A percentile compares a stretch with the other conserved stretches of the same genome.
phyloP scores from a whole-genome alignment of 1,140 invertebrate genomes.

The Bombyx mandarina region DNA sequence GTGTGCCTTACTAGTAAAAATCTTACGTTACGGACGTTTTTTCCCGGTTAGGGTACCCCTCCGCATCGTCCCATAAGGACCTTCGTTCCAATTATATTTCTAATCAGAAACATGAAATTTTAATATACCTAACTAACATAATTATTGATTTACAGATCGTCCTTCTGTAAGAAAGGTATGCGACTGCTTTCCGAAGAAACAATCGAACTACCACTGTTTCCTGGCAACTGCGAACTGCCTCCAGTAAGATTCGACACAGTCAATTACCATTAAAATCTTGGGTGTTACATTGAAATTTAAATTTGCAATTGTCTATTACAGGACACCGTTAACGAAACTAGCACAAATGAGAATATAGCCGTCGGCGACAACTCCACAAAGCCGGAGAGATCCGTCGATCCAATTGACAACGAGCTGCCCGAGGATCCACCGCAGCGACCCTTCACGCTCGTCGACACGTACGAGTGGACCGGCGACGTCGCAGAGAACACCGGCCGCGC shows the following conservation, averaged over 20 bases:
- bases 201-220: conserved; percentile 79
- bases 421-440: conserved; percentile 43
- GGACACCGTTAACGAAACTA: conserved; percentile 29
- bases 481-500: conserved; percentile 72
- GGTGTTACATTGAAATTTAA: too few relatives aligned
- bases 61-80: too few relatives aligned
- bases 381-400: conserved; percentile 23
- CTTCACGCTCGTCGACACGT: conserved; percentile 53
- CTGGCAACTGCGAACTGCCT: conserved; percentile 80
- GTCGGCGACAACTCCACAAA: conserved; percentile 33
- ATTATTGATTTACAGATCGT: conserved; percentile 70
- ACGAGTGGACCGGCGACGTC: conserved; percentile 59
- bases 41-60: too few relatives aligned
- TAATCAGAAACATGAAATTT: too few relatives aligned
- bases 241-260: conserved; percentile 21
- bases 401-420: conserved; percentile 51
- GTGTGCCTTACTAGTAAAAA: too few relatives aligned
- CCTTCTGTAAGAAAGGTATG: conserved; percentile 83
- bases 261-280: too few relatives aligned
- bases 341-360: conserved; percentile 9
- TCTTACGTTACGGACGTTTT: too few relatives aligned
- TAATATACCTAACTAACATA: not conserved
- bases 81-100: too few relatives aligned
- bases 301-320: conserved; percentile 3
- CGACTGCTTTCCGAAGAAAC: conserved; percentile 82